phyloP scores from a whole-genome alignment of 2,888 invertebrate species.

The Brenthis hecate region DNA sequence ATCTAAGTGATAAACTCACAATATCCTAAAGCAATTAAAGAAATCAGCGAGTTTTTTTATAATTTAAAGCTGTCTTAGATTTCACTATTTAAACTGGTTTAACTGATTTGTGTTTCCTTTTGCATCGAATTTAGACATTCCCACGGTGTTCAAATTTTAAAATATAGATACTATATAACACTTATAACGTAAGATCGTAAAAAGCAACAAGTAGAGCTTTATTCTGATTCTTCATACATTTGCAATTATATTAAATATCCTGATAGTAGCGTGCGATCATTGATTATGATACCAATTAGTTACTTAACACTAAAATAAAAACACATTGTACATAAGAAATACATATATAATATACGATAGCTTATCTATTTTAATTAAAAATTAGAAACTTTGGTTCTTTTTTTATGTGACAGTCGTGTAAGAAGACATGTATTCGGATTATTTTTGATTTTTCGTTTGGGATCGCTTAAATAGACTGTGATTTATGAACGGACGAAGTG shows the following conservation, averaged over 20 bases:
- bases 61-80: conserved; percentile 41
- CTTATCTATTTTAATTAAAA: not conserved
- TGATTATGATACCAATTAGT: not conserved
- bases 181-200: conserved; percentile 29
- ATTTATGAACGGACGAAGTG: conserved; percentile 78
- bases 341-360: no score
- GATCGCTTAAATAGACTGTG: conserved; percentile 78
- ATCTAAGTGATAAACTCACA: conserved; percentile 32
- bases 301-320: not conserved
- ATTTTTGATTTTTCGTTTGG: conserved; percentile 78
- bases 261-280: not conserved
- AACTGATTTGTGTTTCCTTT: conserved; percentile 50
- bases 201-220: not conserved
- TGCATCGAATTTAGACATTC: conserved; percentile 46
- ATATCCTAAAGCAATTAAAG: conserved; percentile 45
- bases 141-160: conserved; percentile 45
- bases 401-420: conserved; percentile 41
- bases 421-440: conserved; percentile 67
- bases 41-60: conserved; percentile 32
- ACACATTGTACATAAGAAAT: no score
- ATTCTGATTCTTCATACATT: not conserved
- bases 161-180: conserved; percentile 35
- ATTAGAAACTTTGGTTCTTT: conserved; percentile 6
- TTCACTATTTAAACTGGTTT: conserved; percentile 53
- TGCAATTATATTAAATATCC: not conserved